phyloP scores from a whole-genome alignment of 2,113 vertebrate species.

The Nibea coibor region DNA sequence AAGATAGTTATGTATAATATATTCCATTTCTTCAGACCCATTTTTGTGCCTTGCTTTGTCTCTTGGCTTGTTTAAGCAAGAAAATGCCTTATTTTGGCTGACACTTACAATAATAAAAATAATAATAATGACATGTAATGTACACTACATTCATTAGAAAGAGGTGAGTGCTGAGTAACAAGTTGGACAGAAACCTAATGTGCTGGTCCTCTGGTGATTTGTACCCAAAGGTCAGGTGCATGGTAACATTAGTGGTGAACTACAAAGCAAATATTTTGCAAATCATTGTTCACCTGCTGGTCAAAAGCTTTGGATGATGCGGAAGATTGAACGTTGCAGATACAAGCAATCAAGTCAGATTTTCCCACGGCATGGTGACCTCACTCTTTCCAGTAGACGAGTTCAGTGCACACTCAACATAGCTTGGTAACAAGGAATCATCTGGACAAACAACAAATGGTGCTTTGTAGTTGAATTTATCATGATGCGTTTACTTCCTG shows the following conservation, averaged over 20 bases:
- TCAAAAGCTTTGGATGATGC: background rate
- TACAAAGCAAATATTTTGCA: conserved; percentile 41
- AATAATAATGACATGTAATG: too few species aligned
- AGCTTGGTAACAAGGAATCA: background rate
- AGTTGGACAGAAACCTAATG: background rate
- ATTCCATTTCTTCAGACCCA: too few species aligned
- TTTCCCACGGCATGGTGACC: conserved; percentile 13
- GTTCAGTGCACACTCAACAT: background rate
- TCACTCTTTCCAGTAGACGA: background rate
- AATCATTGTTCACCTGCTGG: conserved; percentile 45
- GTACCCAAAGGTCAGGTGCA: conserved; percentile 18
- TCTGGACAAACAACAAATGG: background rate
- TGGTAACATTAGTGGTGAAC: conserved; percentile 20
- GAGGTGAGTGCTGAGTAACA: background rate
- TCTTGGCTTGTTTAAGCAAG: background rate
- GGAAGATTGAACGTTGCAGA: background rate
- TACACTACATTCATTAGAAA: background rate
- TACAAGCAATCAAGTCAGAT: background rate
- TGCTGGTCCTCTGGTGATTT: background rate
- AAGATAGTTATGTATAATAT: too few species aligned
- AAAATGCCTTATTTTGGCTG: background rate
- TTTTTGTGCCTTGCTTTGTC: background rate
- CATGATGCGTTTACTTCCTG: conserved; percentile 1
- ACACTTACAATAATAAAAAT: background rate
- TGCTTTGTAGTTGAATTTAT: conserved; percentile 3